Conservation (phyloP, 2,888 invertebrate genomes). For the Actias luna region DNA sequence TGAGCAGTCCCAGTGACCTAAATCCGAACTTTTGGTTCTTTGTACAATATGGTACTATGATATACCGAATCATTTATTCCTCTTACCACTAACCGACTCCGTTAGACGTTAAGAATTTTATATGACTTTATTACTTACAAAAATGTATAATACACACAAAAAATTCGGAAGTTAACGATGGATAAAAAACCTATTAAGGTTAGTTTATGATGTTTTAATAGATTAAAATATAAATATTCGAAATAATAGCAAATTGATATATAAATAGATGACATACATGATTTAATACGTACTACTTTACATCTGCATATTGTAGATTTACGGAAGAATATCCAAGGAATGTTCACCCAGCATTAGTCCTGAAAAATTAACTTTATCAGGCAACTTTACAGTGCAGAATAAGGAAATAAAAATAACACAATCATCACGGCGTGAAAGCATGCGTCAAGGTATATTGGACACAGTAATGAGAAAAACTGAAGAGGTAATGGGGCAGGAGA, state of each 20-base stretch:
- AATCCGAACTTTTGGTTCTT: constrained; percentile 39
- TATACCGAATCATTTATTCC: neutral
- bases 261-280: too few relatives aligned
- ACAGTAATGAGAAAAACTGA: constrained; percentile 60
- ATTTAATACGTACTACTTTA: neutral
- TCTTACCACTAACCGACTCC: neutral
- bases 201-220: neutral
- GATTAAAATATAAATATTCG: too few relatives aligned
- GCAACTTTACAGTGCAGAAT: constrained; percentile 56
- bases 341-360: constrained; percentile 33
- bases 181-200: constrained; percentile 11
- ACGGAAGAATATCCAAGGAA: constrained; percentile 44
- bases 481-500: constrained; percentile 43
- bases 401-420: constrained; percentile 50
- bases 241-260: too few relatives aligned
- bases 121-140: neutral
- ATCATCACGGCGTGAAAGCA: constrained; percentile 46
- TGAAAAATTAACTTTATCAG: constrained; percentile 55
- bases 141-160: neutral
- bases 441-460: constrained; percentile 62
- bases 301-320: constrained; percentile 28
- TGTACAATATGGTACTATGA: constrained; percentile 28
- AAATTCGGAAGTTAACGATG: constrained; percentile 11
- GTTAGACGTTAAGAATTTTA: neutral
- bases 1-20: constrained; percentile 51